Evolutionary conservation across 2,113 vertebrate genomes (phyloP), one percentile per base, ranked within the genome.

Genomic region (Clinocottus analis): DNA sequence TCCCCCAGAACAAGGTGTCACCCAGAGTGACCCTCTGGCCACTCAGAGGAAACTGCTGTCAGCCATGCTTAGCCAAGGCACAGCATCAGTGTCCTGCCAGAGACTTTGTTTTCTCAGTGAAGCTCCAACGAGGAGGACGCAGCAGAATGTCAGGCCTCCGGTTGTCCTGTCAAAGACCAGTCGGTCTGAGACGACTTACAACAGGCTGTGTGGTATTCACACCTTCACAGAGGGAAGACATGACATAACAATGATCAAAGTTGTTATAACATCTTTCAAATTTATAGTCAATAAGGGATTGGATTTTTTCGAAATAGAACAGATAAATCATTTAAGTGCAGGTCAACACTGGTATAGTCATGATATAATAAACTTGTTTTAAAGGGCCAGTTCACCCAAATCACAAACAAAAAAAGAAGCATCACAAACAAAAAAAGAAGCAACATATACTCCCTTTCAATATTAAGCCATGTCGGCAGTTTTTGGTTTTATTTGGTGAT

Each of bases 11-110:
- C 70, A 83, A 77, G 82, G 63, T 64, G 75, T 89, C 86, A 90
- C 90, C 90, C 76, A 86, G 23, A 75, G 85, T 91, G 91, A 93
- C 90, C 89, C 87, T 75, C 68, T 84, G 88, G 79, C 68, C 84
- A 68, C 62, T 80, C 83, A 77, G 74, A 88, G 88, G 89, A 93
- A 91, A 79, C 77, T 74, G 79, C 86, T 89, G 87, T 87, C 91
- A 90, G 72, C 89, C 77, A 60, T 75, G 75, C 67, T 89, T 82
- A 79, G 79, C 71, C 55, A 45, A 87, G 72, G 74, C 66, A 27
- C 84, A 63, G 63, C 68, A 78, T 64, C 69, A 13, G 45, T 66
- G 72, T 82, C 66, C 82, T 87, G 86, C 87, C 79, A 82, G 68
- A 84, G 43, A 77, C 53, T 78, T 60, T 76, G 35, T 77, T 83